phyloP scores from a whole-genome alignment of 2,888 invertebrate species.

The Cryptus armator region DNA sequence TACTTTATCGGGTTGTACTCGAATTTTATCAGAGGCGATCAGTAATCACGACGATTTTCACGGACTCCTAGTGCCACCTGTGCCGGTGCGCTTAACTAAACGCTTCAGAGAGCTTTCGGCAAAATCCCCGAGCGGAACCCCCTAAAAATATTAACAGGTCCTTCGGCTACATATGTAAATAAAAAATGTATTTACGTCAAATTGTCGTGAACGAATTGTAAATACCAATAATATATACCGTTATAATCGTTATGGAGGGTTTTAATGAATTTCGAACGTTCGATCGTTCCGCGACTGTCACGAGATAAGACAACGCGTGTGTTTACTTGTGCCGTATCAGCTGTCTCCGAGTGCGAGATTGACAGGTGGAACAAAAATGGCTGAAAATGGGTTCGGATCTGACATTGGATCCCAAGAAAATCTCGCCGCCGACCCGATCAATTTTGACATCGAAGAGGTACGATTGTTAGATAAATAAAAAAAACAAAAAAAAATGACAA shows the following conservation, averaged over 20 bases:
- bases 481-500: not conserved
- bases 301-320: slow-evolving; percentile 33
- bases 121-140: not conserved
- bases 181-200: not conserved
- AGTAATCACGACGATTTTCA: no score
- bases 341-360: slow-evolving; percentile 61
- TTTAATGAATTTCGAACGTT: not conserved
- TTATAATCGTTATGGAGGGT: not conserved
- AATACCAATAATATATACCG: not conserved
- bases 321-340: slow-evolving; percentile 63
- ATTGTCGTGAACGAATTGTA: no score
- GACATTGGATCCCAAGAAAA: slow-evolving; percentile 90
- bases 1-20: no score
- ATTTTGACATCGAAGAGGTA: slow-evolving; percentile 91
- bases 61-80: not conserved
- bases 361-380: slow-evolving; percentile 80
- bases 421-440: slow-evolving; percentile 86
- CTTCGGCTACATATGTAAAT: not conserved
- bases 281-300: not conserved
- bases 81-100: not conserved
- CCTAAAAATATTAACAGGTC: not conserved
- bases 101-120: not conserved
- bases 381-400: slow-evolving; percentile 86
- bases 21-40: no score
- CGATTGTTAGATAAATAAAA: slow-evolving; percentile 21